Conservation (phyloP, 2,797 vertebrate species). For the Semaprochilodus insignis region DNA sequence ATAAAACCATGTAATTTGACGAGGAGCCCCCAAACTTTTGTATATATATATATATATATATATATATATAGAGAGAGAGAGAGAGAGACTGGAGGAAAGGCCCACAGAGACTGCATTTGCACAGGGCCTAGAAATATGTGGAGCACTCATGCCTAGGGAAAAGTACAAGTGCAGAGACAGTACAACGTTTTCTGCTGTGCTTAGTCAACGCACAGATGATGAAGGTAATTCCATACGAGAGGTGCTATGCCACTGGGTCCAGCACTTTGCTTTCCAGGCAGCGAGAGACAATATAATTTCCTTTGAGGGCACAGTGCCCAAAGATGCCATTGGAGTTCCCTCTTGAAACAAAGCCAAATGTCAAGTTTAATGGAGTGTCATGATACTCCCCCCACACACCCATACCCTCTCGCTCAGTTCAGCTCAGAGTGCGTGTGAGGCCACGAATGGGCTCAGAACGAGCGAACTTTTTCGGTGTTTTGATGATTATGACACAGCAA, state of each 20-base stretch:
- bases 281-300: slow-evolving; percentile 38
- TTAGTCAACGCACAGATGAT: background rate
- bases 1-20: too few relatives aligned
- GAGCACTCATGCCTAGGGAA: background rate
- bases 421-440: slow-evolving; percentile 15
- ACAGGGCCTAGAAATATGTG: background rate
- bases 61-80: too few relatives aligned
- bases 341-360: slow-evolving; percentile 68
- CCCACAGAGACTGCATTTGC: background rate
- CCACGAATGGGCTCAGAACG: slow-evolving; percentile 4
- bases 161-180: background rate
- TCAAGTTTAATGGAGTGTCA: slow-evolving; percentile 52
- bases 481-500: slow-evolving; percentile 15
- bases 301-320: slow-evolving; percentile 56
- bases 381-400: slow-evolving; percentile 23
- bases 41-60: too few relatives aligned
- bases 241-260: slow-evolving; percentile 1
- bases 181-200: background rate
- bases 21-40: too few relatives aligned
- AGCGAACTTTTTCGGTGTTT: slow-evolving; percentile 5
- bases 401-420: slow-evolving; percentile 9
- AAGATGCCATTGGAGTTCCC: slow-evolving; percentile 66
- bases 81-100: background rate
- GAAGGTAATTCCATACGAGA: slow-evolving; percentile 12
- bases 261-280: slow-evolving; percentile 16